phyloP scores from a whole-genome alignment of 1,140 invertebrate species.

The Coelopa frigida region DNA sequence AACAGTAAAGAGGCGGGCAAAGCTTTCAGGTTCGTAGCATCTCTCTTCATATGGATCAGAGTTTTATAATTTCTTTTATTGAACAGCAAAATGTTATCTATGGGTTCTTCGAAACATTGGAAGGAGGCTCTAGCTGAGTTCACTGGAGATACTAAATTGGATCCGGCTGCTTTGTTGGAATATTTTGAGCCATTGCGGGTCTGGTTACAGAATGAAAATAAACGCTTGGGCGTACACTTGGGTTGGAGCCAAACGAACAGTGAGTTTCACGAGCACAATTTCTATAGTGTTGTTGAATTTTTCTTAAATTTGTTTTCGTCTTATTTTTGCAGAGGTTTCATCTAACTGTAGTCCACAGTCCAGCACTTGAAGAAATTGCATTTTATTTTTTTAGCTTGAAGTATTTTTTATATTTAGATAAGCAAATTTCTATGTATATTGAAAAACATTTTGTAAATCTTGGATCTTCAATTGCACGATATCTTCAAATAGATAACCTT shows the following conservation, averaged over 20 bases:
- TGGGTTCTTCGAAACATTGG: constrained; percentile 54
- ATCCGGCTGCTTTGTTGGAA: constrained; percentile 40
- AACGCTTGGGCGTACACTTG: constrained; percentile 26
- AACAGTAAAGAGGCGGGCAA: constrained; percentile 46
- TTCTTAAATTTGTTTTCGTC: not conserved
- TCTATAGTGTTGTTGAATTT: not conserved
- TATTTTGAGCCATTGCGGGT: constrained; percentile 44
- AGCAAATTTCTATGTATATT: no score
- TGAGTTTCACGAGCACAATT: constrained; percentile 17
- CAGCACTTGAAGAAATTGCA: constrained; percentile 5
- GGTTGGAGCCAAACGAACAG: constrained; percentile 35
- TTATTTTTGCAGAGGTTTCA: constrained; percentile 6
- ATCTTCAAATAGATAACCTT: no score
- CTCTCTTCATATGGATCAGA: not conserved
- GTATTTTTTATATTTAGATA: not conserved
- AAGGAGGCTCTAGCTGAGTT: constrained; percentile 50
- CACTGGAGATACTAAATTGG: constrained; percentile 50
- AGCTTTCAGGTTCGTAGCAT: constrained; percentile 15
- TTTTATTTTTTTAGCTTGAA: not conserved
- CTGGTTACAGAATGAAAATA: constrained; percentile 42
- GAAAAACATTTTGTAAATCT: no score
- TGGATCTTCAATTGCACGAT: no score
- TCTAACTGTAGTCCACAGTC: not conserved
- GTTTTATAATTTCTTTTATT: constrained; percentile 21
- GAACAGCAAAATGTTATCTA: constrained; percentile 27